Base-by-base conservation (phyloP, 2,888 invertebrate species). In the Hypomecis punctinalis region DNA sequence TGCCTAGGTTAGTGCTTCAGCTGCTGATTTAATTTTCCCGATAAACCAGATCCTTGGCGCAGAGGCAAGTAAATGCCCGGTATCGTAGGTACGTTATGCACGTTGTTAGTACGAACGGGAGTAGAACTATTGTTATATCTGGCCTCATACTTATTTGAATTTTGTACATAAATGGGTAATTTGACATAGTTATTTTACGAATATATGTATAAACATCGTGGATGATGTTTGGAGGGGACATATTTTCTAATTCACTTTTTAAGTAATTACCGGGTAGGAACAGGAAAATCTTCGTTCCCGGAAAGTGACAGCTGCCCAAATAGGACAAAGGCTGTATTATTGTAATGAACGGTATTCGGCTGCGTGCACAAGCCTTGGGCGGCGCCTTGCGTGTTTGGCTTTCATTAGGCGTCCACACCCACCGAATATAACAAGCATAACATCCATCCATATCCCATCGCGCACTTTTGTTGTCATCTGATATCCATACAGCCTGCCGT, bases 401-500 rank as follows among this genome's bases (percentile, higher is more conserved):
- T 89, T 89, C 90, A 91, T 92, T 91, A 92, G 79, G 77, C 78
- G 70, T 75, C 86, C 88, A 78, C 89, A 77, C 90, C 90, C 82
- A 75, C 73, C 72, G 75, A 79, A 81, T 75, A 71, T 76, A 76
- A 70, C 74, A 79, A 78, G 8, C 46, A 46, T 55, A 45, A 46
- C 56, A 40, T 46, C 77, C 61, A 61, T 80, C 63, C 61, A 56
- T 67, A 63, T 66, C 67, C 65, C 64, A 67, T 66, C 56, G 52
- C 62, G 59, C 64, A 63, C 54, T 52, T 66, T 56, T 61, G 64
- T 62, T 63, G 68, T 61, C 49, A 66, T 68, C 61, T 37, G 56
- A 63, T 68, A 66, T 56, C 37, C 42, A 52, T 43, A 57, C 10
- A 57, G 23, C 54, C 47, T 54, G 42, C 39, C 54, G 43, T 45